Evolutionary conservation across 1,140 invertebrate species (phyloP), one percentile per base, ranked within the genome.

Genomic region (Phortica variegata): DNA sequence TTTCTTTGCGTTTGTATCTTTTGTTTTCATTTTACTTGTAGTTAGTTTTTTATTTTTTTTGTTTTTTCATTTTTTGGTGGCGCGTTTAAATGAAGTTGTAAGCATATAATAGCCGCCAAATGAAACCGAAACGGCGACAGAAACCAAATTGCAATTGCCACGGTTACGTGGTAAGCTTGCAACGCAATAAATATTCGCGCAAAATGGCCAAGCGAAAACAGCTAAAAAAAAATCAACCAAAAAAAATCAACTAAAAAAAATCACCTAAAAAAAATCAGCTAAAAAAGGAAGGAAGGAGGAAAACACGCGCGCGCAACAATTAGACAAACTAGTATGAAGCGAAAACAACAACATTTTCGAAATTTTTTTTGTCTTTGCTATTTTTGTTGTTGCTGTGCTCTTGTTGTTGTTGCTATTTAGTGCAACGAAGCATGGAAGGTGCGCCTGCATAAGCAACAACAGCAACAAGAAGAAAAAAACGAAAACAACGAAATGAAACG

Each of bases 241-340:
- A 68, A 66, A 69, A 68, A 66, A 66, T 66, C 68, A 69, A 66
- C 68, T 63, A 63, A 63, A 68, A 66, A 69, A 68, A 66, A 66
- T 66, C 68, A 69, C 68, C 68, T 63, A 63, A 63, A 68, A 66
- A 69, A 68, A 66, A 66, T 66, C 68, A 69, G 68, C 68, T 63
- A 63, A 63, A 68, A 66, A 69, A 6, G 23, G 10, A 26, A 26
- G 23, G 23, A 26, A 26, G 10, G 10, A 26, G 5, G 5, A 26
- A 10, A 49, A 52, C 63, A 69, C 68, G 68, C 65, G 63, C 63
- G 63, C 60, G 57, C 63, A 66, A 66, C 63, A 66, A 66, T 66
- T 66, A 66, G 63, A 66, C 49, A 17, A 37, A 47, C 29, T 8
- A 31, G 7, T 8, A 31, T 31, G 7, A 12, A 7, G 7, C 12